phyloP scores from a whole-genome alignment of 2,797 vertebrate species.

The Carapus acus region DNA sequence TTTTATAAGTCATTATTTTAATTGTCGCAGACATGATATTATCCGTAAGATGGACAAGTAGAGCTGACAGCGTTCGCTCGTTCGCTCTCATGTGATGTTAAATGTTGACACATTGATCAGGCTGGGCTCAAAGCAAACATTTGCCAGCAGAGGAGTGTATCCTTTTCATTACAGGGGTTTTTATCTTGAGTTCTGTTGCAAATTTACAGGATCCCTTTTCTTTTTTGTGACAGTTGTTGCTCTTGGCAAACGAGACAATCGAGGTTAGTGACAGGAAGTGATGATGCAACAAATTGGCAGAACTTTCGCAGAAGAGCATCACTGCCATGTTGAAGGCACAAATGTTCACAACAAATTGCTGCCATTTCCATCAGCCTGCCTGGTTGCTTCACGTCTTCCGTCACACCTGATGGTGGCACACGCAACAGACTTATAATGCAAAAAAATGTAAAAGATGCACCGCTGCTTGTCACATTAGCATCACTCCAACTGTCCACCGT shows the following conservation, averaged over 20 bases:
- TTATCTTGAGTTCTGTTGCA: constrained; percentile 41
- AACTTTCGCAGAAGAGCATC: constrained; percentile 29
- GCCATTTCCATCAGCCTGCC: constrained; percentile 33
- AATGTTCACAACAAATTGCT: constrained; percentile 40
- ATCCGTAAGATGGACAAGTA: constrained; percentile 30
- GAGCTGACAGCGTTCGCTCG: too few relatives aligned
- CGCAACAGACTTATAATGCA: neutral
- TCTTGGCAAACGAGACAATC: constrained; percentile 39
- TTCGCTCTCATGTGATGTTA: too few relatives aligned
- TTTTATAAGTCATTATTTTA: constrained; percentile 53
- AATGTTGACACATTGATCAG: too few relatives aligned
- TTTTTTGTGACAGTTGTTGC: constrained; percentile 50
- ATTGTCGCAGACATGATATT: constrained; percentile 47
- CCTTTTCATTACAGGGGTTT: constrained; percentile 28
- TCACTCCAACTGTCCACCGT: constrained; percentile 14
- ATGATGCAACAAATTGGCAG: constrained; percentile 30
- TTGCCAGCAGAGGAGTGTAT: constrained; percentile 16
- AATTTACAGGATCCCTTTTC: constrained; percentile 55
- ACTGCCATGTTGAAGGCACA: constrained; percentile 46
- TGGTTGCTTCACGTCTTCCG: constrained; percentile 18
- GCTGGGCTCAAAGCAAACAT: constrained; percentile 26
- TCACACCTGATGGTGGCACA: constrained; percentile 2
- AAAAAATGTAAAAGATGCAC: neutral
- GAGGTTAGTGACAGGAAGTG: constrained; percentile 25
- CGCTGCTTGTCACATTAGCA: neutral